These are phyloP conservation scores for Borostomias antarcticus DNA, from an alignment of 2,797 vertebrate genomes.

Conservation along the genomic window DNA sequence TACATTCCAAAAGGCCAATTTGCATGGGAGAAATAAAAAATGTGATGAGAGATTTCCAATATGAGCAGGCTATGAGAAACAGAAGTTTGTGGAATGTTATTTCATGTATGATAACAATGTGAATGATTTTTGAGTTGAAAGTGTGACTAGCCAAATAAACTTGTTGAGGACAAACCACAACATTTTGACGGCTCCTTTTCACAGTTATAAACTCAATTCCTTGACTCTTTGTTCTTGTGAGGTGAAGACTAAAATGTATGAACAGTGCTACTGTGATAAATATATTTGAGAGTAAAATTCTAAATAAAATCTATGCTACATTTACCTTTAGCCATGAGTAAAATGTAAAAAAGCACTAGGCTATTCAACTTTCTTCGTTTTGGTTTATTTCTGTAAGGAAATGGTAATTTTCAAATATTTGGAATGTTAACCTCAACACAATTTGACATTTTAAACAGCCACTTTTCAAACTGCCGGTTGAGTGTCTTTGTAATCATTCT, in stretches of 20 bases:
- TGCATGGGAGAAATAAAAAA: background rate
- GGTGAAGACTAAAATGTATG: background rate
- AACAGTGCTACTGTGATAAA: constrained; percentile 1
- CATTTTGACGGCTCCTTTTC: background rate
- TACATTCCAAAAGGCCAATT: too few relatives aligned
- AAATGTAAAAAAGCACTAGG: background rate
- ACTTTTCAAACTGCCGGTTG: background rate
- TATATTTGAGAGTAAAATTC: background rate
- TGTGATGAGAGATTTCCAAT: too few relatives aligned
- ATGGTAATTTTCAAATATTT: background rate
- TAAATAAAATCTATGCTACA: background rate
- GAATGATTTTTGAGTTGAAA: background rate
- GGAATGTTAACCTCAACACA: background rate
- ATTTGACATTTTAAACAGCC: background rate
- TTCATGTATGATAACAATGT: background rate
- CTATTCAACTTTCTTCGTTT: background rate
- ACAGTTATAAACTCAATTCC: background rate
- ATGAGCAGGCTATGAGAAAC: too few relatives aligned
- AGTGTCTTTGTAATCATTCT: constrained; percentile 11
- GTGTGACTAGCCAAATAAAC: constrained; percentile 3
- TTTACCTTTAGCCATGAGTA: background rate
- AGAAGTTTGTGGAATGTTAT: background rate
- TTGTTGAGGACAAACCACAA: background rate
- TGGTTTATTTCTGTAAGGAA: constrained; percentile 10
- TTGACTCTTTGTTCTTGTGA: background rate